A percentile compares a stretch with the other conserved stretches of the same genome.
These are phyloP conservation scores for Cephalopterus ornatus DNA, from an alignment of 2,113 vertebrate genomes.

Conservation along the genomic window DNA sequence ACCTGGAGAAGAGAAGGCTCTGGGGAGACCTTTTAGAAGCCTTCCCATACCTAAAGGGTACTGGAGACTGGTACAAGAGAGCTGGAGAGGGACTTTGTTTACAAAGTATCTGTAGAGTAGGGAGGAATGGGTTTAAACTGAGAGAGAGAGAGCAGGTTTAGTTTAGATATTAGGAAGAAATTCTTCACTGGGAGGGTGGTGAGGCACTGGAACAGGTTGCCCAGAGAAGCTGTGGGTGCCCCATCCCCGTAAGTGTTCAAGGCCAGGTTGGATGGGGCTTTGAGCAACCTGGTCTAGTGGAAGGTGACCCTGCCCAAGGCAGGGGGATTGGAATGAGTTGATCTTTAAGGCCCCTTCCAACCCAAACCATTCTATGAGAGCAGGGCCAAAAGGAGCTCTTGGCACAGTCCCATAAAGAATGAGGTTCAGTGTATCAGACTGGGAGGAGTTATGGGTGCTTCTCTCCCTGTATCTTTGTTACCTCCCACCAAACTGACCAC, in stretches of 20 bases:
- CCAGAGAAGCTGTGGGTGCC: neutral
- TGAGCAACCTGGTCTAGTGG: neutral
- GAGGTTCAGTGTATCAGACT: fast-evolving
- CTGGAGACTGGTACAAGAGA: neutral
- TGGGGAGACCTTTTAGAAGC: neutral
- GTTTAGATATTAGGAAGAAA: neutral
- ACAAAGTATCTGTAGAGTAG: neutral
- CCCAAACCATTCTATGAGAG: neutral
- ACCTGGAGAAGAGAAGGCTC: neutral
- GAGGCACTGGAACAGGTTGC: neutral
- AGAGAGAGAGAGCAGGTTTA: neutral
- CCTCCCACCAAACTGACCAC: too few relatives aligned
- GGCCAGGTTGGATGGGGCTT: neutral
- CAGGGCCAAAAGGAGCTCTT: neutral
- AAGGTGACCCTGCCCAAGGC: neutral
- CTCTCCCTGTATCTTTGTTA: neutral
- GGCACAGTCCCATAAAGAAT: neutral
- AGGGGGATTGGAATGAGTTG: fast-evolving
- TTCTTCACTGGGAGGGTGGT: neutral
- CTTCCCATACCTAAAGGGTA: neutral
- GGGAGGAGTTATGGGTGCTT: neutral
- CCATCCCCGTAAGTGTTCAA: neutral
- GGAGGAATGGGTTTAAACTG: neutral
- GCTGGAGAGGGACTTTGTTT: neutral
- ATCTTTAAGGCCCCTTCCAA: neutral